Evolutionary conservation across 37 sponge, comb jelly and placozoan genomes (phyloP).

Genomic region (Chondrosia reniformis): DNA sequence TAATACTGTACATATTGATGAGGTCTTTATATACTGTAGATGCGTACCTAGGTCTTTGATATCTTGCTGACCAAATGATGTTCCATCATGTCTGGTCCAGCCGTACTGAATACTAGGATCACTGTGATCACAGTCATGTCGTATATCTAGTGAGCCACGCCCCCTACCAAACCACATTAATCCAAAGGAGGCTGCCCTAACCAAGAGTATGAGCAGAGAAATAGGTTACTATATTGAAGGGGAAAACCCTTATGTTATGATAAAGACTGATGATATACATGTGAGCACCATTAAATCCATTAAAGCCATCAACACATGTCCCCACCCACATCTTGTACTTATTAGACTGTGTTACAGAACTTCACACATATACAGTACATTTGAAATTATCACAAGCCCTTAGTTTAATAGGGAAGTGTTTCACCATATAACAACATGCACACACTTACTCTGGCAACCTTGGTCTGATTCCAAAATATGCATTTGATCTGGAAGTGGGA

Average conservation of each 20-base stretch:
- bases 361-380: too few species aligned
- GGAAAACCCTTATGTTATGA: not conserved
- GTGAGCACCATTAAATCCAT: too few species aligned
- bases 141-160: slow-evolving; percentile 24
- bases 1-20: slow-evolving; percentile 7
- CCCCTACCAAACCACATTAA: slow-evolving; percentile 56
- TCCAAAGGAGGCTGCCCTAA: slow-evolving; percentile 56
- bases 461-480: slow-evolving; percentile 78
- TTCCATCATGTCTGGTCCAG: slow-evolving; percentile 75
- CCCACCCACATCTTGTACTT: too few species aligned
- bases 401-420: too few species aligned
- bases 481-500: slow-evolving; percentile 47
- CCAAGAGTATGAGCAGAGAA: too few species aligned
- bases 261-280: not conserved
- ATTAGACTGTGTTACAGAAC: not conserved
- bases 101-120: slow-evolving; percentile 54
- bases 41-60: slow-evolving; percentile 59
- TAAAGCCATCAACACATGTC: not conserved
- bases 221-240: too few species aligned
- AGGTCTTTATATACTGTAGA: not conserved
- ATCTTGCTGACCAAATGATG: slow-evolving; percentile 64
- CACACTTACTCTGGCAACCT: slow-evolving; percentile 54
- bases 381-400: too few species aligned
- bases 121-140: slow-evolving; percentile 76
- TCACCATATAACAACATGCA: too few species aligned